Base-by-base conservation (phyloP, 2,888 invertebrate genomes). In the Volucella inflata region DNA sequence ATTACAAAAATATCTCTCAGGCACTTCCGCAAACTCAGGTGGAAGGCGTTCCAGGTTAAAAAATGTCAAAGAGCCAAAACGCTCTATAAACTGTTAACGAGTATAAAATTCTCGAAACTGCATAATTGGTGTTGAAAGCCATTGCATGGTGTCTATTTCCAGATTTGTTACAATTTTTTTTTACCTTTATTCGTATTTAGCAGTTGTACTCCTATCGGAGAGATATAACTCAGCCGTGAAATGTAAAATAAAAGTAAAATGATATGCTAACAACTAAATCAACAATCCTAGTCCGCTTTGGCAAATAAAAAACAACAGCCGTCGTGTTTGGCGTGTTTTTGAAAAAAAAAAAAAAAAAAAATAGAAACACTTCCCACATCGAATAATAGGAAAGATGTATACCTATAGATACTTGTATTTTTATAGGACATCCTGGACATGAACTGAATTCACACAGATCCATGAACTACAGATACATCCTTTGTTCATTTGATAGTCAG, bases 231-330 rank as follows among this genome's bases (percentile, higher is more conserved):
- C 60, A 53, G 12, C 51, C 62, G 36, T 53, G 44, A 53, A 53
- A 10, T 62, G 53, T 14, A 17, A 11, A 71, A 50, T 6, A 30
- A 30, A 30, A 30, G 30, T 30, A 6, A 51, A 72, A 16, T 42
- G 12, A 62, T 51, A 51, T 44, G 62, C 72, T 42, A 72, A 72
- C 60, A 51, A 72, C 72, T 72, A 72, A 51, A 72, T 62, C 51
- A 62, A 72, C 72, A 72, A 30, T 53, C 30, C n/a, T 50, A 9
- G 53, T 9, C 1, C 11, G 44, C 12, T 44, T 44, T 11, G n/a
- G 12, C 44, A n/a, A n/a, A 44, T 10, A n/a, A 44, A 44, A 6
- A 11, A n/a, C n/a, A n/a, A n/a, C n/a, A n/a, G 6, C n/a, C 44
- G n/a, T n/a, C 3, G 0, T 10, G 11, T 44, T 44, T 44, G 44